A percentile compares a stretch with the other conserved stretches of the same genome.
Conservation (phyloP, 2,113 vertebrate species). For the Stictonetta naevosa region DNA sequence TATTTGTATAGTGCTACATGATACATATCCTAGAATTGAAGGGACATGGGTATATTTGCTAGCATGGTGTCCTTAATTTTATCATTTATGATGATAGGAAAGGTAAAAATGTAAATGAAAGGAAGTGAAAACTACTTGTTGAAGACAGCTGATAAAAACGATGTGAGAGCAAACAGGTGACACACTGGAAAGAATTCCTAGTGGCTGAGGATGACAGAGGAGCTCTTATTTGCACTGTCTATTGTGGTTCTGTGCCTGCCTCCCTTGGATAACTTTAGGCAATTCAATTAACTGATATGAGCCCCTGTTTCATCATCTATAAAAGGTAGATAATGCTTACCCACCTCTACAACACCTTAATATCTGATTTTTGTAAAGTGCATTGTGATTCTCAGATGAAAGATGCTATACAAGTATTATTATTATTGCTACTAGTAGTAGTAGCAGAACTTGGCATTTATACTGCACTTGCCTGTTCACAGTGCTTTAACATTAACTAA, state of each 20-base stretch:
- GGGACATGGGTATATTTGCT: background rate
- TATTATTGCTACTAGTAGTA: background rate
- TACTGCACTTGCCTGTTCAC: background rate
- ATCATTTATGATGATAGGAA: constrained; percentile 4
- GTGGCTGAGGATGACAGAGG: constrained; percentile 17
- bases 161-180: constrained; percentile 29
- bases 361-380: constrained; percentile 36
- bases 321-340: background rate
- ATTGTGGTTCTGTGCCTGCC: background rate
- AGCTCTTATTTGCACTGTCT: background rate
- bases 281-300: constrained; percentile 26
- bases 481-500: background rate
- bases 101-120: background rate
- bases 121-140: background rate
- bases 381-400: constrained; percentile 1
- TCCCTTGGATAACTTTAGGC: background rate
- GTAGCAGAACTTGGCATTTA: constrained; percentile 20
- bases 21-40: background rate
- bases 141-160: constrained; percentile 37
- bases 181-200: constrained; percentile 1
- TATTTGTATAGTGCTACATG: background rate
- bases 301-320: constrained; percentile 17
- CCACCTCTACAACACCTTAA: background rate
- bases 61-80: background rate
- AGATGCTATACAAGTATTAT: background rate